Percentiles rank a stretch among this genome's conserved stretches.
These are phyloP conservation scores for Sebastes cheni DNA, from an alignment of 2,797 vertebrate species.

Conservation along the genomic window DNA sequence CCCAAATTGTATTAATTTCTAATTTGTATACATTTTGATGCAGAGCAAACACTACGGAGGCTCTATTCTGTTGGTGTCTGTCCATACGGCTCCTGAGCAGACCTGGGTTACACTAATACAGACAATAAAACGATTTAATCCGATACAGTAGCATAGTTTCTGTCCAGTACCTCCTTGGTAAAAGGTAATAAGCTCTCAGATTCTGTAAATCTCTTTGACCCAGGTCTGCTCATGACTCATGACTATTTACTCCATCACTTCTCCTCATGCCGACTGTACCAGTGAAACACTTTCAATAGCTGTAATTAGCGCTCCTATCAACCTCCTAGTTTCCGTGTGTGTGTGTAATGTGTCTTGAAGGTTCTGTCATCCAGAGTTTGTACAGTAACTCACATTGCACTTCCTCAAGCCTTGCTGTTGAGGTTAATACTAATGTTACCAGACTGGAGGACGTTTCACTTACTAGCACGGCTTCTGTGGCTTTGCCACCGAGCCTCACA, in stretches of 20 bases:
- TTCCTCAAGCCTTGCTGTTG: conserved; percentile 4
- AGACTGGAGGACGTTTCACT: conserved; percentile 35
- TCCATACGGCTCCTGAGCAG: not conserved
- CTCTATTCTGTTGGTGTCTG: not conserved
- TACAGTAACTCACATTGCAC: conserved; percentile 41
- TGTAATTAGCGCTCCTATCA: conserved; percentile 43
- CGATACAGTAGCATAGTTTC: not conserved
- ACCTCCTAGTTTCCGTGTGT: conserved; percentile 10
- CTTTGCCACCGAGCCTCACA: conserved; percentile 32
- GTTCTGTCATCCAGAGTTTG: conserved; percentile 55
- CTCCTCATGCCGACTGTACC: not conserved
- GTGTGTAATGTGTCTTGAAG: conserved; percentile 56
- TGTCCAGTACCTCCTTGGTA: not conserved
- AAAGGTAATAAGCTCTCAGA: not conserved
- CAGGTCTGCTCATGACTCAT: conserved; percentile 1
- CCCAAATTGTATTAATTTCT: not conserved
- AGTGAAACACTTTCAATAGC: conserved; percentile 25
- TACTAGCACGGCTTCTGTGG: conserved; percentile 14
- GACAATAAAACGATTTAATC: not conserved
- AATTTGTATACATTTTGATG: not conserved
- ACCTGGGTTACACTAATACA: not conserved
- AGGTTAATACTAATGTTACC: conserved; percentile 49
- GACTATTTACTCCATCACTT: conserved; percentile 12
- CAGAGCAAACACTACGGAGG: not conserved
- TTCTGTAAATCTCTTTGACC: not conserved